These are phyloP conservation scores for Volucella zonaria DNA, from an alignment of 2,888 invertebrate species.

Conservation along the genomic window DNA sequence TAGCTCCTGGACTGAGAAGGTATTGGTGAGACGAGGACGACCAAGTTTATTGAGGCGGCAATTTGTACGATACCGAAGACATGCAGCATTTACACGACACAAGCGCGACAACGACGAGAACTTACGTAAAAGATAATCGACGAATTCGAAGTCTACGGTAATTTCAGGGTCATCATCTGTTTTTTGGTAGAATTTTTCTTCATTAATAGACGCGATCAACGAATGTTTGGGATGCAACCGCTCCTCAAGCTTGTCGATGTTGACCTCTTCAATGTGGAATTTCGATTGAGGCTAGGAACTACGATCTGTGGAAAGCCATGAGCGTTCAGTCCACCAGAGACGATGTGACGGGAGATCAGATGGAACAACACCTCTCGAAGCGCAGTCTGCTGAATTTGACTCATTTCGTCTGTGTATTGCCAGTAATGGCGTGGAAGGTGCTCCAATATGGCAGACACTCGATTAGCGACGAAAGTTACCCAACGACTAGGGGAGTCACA, in stretches of 20 bases:
- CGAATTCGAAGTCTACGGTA: neutral
- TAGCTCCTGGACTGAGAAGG: neutral
- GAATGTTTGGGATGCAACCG: too few species aligned
- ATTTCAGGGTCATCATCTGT: neutral
- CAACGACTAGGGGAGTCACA: too few species aligned
- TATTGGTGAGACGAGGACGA: neutral
- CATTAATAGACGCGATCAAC: neutral
- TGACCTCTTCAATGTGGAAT: too few species aligned
- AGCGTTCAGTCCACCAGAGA: too few species aligned
- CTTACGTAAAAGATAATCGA: neutral
- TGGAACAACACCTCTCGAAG: too few species aligned
- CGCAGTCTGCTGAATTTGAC: constrained; percentile 6
- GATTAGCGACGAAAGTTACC: constrained; percentile 1
- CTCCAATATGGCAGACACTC: constrained; percentile 1
- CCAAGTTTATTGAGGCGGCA: neutral
- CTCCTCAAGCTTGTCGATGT: too few species aligned
- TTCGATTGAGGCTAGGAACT: neutral
- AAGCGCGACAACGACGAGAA: neutral
- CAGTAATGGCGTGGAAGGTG: neutral
- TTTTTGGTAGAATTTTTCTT: neutral
- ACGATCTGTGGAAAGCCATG: neutral
- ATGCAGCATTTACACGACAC: neutral
- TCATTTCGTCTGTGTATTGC: constrained; percentile 15
- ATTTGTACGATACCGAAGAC: neutral
- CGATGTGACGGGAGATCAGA: too few species aligned